Conservation (phyloP, 2,888 invertebrate species). For the Salpingus planirostris region DNA sequence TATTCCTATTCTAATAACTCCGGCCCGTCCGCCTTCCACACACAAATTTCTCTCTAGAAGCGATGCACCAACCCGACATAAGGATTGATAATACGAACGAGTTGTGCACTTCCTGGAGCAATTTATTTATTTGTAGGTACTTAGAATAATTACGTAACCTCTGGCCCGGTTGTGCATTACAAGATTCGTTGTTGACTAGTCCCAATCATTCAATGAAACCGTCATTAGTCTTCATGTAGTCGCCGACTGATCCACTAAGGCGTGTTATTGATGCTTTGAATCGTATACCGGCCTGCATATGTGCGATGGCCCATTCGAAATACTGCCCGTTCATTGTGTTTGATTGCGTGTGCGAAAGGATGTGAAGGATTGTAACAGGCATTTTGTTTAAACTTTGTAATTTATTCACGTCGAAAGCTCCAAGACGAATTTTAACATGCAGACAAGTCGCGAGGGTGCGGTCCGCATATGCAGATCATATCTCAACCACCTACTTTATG, state of each 20-base stretch:
- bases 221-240: slow-evolving; percentile 30
- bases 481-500: slow-evolving; percentile 12
- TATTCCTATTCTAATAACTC: not conserved
- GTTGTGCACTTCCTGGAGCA: no score
- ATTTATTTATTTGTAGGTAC: no score
- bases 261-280: slow-evolving; percentile 18
- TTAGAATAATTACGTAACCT: no score
- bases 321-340: slow-evolving; percentile 19
- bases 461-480: slow-evolving; percentile 6
- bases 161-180: no score
- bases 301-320: slow-evolving; percentile 2
- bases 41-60: no score
- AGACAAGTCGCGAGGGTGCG: slow-evolving; percentile 9
- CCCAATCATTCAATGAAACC: slow-evolving; percentile 30
- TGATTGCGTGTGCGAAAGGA: slow-evolving; percentile 13
- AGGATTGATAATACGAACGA: no score
- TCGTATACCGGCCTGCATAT: slow-evolving; percentile 13
- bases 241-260: slow-evolving; percentile 16
- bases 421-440: slow-evolving; percentile 13
- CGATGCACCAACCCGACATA: no score
- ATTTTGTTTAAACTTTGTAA: slow-evolving; percentile 19
- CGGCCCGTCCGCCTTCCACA: no score
- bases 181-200: slow-evolving; percentile 20
- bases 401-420: slow-evolving; percentile 16
- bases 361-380: slow-evolving; percentile 16